These are phyloP conservation scores for Panulirus ornatus DNA, from an alignment of 1,140 invertebrate species.

Conservation along the genomic window DNA sequence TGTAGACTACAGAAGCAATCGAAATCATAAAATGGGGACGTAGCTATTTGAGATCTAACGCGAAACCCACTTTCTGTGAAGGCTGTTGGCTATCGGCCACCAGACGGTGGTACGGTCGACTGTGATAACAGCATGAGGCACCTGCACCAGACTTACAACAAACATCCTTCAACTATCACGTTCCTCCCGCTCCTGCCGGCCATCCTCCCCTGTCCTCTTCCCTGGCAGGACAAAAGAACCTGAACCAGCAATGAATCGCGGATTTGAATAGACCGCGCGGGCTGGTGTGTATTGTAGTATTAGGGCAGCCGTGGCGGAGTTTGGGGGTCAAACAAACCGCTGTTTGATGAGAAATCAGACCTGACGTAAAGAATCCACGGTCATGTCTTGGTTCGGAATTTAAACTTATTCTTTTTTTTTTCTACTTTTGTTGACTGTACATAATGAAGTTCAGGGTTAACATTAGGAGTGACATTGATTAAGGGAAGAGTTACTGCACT, in stretches of 20 bases:
- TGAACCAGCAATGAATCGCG: background rate
- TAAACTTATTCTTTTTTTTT: slow-evolving; percentile 35
- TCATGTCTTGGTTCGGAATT: slow-evolving; percentile 23
- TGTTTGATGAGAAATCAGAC: slow-evolving; percentile 44
- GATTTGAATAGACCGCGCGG: slow-evolving; percentile 29
- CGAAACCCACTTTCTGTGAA: too few species aligned
- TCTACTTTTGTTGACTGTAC: slow-evolving; percentile 1
- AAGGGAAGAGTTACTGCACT: background rate
- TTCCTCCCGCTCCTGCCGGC: background rate
- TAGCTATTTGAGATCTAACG: too few species aligned
- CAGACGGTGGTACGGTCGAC: too few species aligned
- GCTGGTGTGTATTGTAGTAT: slow-evolving; percentile 24
- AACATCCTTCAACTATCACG: background rate
- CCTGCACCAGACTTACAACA: background rate
- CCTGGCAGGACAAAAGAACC: background rate
- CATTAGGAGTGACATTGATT: slow-evolving; percentile 38
- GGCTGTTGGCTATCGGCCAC: background rate
- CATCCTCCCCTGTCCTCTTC: background rate
- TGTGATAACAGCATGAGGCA: background rate
- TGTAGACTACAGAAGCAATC: background rate
- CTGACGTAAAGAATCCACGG: slow-evolving; percentile 34
- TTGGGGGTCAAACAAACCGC: background rate
- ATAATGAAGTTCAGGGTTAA: slow-evolving; percentile 46
- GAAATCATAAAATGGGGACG: background rate
- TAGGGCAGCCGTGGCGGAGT: slow-evolving; percentile 17